Evolutionary conservation across 2,797 vertebrate genomes (phyloP).

Genomic region (Sternotherus odoratus): DNA sequence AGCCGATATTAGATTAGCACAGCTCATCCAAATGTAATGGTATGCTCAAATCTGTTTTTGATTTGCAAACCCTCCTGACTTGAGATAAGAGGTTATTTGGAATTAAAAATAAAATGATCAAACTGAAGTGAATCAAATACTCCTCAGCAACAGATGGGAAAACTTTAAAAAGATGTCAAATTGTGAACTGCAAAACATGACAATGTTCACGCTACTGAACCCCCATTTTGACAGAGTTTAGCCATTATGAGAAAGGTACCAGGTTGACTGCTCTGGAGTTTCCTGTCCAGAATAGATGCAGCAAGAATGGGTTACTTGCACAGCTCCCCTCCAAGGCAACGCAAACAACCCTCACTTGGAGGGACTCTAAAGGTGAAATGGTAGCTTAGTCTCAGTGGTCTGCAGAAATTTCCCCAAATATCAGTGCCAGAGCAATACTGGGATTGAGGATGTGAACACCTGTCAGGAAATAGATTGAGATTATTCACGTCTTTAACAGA

Average conservation of each 20-base stretch:
- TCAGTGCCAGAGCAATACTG: fast-evolving
- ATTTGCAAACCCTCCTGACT: constrained; percentile 27
- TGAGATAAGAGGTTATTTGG: background rate
- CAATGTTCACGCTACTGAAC: background rate
- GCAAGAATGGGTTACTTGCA: background rate
- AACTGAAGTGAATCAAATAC: background rate
- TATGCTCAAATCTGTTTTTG: constrained; percentile 61
- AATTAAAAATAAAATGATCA: background rate
- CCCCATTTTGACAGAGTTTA: background rate
- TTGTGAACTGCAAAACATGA: fast-evolving
- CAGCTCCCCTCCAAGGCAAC: background rate
- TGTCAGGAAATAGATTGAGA: background rate
- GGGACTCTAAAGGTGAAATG: background rate
- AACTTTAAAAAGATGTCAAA: background rate
- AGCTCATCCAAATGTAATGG: constrained; percentile 49
- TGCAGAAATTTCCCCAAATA: background rate
- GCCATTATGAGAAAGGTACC: fast-evolving
- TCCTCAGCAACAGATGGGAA: background rate
- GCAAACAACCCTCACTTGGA: background rate
- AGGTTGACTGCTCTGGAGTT: background rate
- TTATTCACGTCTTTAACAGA: background rate
- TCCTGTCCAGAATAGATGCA: background rate
- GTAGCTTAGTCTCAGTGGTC: background rate
- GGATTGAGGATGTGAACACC: background rate
- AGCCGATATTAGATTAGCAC: constrained; percentile 53